Percentiles rank a stretch among this genome's conserved stretches.
Evolutionary conservation across 2,888 invertebrate genomes (phyloP).

Genomic region (Pecten maximus): DNA sequence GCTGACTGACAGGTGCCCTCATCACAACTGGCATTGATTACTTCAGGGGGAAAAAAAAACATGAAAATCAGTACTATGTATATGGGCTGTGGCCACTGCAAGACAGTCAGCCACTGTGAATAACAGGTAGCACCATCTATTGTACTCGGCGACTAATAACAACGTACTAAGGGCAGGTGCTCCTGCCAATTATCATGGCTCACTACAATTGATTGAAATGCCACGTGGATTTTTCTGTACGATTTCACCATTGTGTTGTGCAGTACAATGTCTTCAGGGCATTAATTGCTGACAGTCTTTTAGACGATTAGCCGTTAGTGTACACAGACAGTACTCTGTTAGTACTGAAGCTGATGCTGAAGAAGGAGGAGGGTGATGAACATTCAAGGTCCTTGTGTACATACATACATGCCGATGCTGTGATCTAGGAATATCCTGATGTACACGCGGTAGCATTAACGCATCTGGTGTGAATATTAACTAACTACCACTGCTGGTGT

Average conservation of each 20-base stretch:
- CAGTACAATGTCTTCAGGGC: not conserved
- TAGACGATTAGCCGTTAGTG: not conserved
- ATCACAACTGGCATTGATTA: not conserved
- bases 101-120: not conserved
- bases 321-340: not conserved
- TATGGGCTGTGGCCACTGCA: not conserved
- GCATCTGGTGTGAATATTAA: constrained; percentile 21
- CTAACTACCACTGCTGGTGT: not conserved
- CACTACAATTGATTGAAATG: constrained; percentile 30
- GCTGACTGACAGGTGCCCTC: not conserved
- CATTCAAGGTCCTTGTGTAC: not conserved
- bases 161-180: constrained; percentile 1
- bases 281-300: not conserved
- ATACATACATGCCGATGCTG: not conserved
- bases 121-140: not conserved
- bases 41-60: not conserved
- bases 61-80: constrained; percentile 1
- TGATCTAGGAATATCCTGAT: not conserved
- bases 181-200: constrained; percentile 17
- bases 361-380: not conserved
- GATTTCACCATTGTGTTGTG: not conserved
- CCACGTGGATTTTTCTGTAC: constrained; percentile 23
- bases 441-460: not conserved
- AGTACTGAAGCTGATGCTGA: constrained; percentile 6
- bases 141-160: constrained; percentile 1